Conservation (phyloP, 2,113 vertebrate genomes). For the Glaucomys volans region DNA sequence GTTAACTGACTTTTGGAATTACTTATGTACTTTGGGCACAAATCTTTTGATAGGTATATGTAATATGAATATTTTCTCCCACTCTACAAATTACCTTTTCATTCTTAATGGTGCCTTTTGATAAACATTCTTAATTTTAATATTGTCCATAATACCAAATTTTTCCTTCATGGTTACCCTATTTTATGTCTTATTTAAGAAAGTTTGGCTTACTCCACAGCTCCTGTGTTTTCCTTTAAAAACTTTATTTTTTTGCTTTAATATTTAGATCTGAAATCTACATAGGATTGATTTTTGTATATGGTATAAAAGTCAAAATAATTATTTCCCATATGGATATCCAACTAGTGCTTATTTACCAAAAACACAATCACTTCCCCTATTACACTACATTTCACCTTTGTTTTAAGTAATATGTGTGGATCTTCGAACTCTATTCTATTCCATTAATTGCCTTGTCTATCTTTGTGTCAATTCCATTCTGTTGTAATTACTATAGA, state of each 20-base stretch:
- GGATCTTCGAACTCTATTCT: not conserved
- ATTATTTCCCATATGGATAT: not conserved
- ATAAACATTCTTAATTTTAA: conserved; percentile 29
- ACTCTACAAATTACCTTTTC: not conserved
- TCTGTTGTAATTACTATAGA: not conserved
- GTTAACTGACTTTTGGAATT: conserved; percentile 6
- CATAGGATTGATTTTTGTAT: not conserved
- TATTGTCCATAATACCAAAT: not conserved
- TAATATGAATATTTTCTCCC: conserved; percentile 4
- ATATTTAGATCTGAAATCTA: not conserved
- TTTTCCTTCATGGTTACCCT: conserved; percentile 7
- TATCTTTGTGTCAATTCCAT: not conserved
- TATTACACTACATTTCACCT: not conserved
- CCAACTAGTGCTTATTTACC: not conserved
- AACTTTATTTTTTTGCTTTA: not conserved
- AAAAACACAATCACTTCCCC: not conserved
- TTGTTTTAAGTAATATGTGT: not conserved
- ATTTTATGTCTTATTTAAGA: conserved; percentile 45
- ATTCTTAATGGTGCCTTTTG: not conserved
- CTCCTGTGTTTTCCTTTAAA: conserved; percentile 30
- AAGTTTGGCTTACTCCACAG: not conserved
- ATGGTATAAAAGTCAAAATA: not conserved
- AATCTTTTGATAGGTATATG: not conserved
- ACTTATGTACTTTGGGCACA: not conserved
- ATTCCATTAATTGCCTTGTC: not conserved